Conservation (phyloP, 2,888 invertebrate genomes). For the Patella ulyssiponensis region DNA sequence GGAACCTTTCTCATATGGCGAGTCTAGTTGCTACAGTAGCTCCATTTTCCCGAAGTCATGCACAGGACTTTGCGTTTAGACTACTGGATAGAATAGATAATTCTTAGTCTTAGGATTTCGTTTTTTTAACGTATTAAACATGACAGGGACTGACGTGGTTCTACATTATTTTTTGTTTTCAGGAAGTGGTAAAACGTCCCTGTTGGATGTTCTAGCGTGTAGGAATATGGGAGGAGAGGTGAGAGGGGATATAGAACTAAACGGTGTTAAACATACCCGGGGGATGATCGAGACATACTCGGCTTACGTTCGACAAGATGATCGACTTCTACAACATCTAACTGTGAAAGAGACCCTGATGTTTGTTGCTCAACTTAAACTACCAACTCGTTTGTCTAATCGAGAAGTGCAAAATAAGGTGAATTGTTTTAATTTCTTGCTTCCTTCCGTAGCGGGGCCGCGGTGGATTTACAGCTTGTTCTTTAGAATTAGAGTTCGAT, state of each 20-base stretch:
- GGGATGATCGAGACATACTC: conserved; percentile 75
- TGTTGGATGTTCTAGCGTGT: conserved; percentile 87
- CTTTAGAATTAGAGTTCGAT: too few relatives aligned
- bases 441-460: too few relatives aligned
- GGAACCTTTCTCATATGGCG: too few relatives aligned
- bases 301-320: conserved; percentile 89
- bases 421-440: too few relatives aligned
- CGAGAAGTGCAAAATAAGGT: conserved; percentile 84
- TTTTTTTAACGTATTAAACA: too few relatives aligned
- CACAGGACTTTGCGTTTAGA: too few relatives aligned
- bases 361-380: conserved; percentile 69
- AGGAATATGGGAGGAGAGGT: conserved; percentile 81
- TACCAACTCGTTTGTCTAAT: conserved; percentile 74
- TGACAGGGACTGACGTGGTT: neutral
- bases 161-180: conserved; percentile 37
- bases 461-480: too few relatives aligned
- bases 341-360: conserved; percentile 83
- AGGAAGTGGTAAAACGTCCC: conserved; percentile 95
- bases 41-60: too few relatives aligned
- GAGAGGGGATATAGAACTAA: conserved; percentile 89
- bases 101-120: too few relatives aligned
- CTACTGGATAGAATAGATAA: too few relatives aligned
- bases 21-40: too few relatives aligned
- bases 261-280: conserved; percentile 83
- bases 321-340: conserved; percentile 86